phyloP scores from a whole-genome alignment of 37 sponge, comb jelly and placozoan genomes.

The Ianthella basta region DNA sequence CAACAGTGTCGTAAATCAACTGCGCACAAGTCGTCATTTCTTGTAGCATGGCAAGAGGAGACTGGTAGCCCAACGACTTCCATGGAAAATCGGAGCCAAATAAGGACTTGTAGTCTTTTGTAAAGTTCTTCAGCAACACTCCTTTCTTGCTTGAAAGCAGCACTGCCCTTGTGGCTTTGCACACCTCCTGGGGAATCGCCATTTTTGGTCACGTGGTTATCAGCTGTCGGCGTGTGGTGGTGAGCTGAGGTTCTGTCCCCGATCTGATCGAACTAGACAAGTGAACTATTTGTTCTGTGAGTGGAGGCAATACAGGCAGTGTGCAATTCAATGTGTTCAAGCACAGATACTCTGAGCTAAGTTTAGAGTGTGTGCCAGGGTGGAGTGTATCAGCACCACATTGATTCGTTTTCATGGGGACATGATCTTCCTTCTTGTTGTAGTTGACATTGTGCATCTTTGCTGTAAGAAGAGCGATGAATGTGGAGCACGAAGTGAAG shows the following conservation, averaged over 20 bases:
- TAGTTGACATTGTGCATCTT: no score
- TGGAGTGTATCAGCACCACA: no score
- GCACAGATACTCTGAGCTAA: no score
- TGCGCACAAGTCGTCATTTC: conserved; percentile 29
- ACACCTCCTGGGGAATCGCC: conserved; percentile 23
- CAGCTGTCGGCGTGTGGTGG: not conserved
- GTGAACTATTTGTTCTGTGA: no score
- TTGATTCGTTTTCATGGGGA: no score
- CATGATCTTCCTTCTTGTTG: no score
- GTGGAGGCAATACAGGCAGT: no score
- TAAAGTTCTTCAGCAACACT: conserved; percentile 42
- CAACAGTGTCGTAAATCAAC: not conserved
- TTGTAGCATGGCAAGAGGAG: conserved; percentile 28
- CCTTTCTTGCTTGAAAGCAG: conserved; percentile 53
- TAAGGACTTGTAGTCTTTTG: conserved; percentile 47
- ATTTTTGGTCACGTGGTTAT: conserved; percentile 24
- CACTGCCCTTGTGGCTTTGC: conserved; percentile 39
- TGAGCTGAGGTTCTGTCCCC: no score
- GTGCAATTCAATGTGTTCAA: no score
- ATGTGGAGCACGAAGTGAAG: conserved; percentile 87
- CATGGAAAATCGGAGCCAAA: conserved; percentile 50
- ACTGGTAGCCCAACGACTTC: conserved; percentile 35
- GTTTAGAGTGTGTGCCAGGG: no score
- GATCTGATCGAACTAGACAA: no score
- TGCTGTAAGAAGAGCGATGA: no score